Evolutionary conservation across 1,140 invertebrate species (phyloP).

Genomic region (honey bee (Apis mellifera)): DNA sequence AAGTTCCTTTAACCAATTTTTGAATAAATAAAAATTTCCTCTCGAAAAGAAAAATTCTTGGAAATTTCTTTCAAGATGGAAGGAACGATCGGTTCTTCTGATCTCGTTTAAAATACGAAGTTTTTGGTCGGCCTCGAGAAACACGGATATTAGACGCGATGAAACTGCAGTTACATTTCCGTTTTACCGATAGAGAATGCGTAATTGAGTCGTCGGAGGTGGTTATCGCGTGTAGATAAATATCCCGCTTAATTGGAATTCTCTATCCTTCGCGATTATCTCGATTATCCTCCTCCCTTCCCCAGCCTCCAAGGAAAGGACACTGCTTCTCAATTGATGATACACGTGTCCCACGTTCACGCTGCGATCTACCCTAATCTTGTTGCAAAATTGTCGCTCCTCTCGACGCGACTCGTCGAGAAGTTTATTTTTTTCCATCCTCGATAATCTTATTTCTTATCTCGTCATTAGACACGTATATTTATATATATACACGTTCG

Average conservation of each 20-base stretch:
- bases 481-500: too few species aligned
- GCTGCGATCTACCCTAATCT: background rate
- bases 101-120: background rate
- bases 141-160: constrained; percentile 23
- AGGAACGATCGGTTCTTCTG: too few species aligned
- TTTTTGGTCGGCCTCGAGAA: constrained; percentile 18
- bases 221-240: constrained; percentile 35
- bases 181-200: constrained; percentile 10
- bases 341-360: background rate
- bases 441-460: too few species aligned
- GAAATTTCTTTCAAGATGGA: background rate
- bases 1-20: too few species aligned
- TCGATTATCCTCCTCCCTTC: too few species aligned
- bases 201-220: constrained; percentile 32
- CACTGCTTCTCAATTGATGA: background rate
- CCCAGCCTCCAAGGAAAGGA: background rate
- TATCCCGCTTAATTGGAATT: constrained; percentile 32
- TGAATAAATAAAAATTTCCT: too few species aligned
- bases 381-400: background rate
- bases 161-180: constrained; percentile 24
- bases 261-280: constrained; percentile 2
- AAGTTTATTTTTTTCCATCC: background rate
- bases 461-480: too few species aligned
- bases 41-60: too few species aligned
- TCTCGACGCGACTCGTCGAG: too few species aligned